A percentile compares a stretch with the other conserved stretches of the same genome.
Evolutionary conservation across 2,797 vertebrate species (phyloP).

Genomic region (Chiroxiphia lanceolata): DNA sequence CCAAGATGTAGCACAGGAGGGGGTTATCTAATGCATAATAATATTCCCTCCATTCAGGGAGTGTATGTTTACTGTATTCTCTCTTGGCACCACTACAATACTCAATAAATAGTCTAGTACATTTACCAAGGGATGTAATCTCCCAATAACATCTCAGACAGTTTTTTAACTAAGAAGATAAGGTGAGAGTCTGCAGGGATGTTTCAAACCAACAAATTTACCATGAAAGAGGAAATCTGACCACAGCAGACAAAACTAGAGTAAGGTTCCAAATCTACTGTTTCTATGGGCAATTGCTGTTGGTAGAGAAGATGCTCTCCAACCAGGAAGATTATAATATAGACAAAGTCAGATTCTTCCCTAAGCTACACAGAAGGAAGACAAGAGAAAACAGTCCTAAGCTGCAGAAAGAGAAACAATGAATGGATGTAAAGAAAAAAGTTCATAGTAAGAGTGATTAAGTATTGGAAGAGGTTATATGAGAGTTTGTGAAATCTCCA

Average conservation of each 20-base stretch:
- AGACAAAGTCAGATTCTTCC: not conserved
- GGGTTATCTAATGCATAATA: accelerated
- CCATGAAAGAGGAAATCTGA: not conserved
- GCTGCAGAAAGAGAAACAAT: not conserved
- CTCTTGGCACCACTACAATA: not conserved
- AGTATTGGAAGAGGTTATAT: not conserved
- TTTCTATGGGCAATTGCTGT: not conserved
- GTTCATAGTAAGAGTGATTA: not conserved
- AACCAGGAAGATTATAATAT: not conserved
- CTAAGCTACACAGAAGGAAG: not conserved
- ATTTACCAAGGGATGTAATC: not conserved
- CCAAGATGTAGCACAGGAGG: not conserved
- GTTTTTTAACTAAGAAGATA: not conserved
- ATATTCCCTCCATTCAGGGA: not conserved
- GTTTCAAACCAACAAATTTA: not conserved
- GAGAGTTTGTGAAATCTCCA: not conserved
- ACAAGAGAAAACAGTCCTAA: not conserved
- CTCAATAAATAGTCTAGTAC: not conserved
- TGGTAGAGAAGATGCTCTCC: not conserved
- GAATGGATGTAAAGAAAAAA: not conserved
- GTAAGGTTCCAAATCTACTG: not conserved
- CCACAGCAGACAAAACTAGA: not conserved
- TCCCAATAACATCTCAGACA: not conserved
- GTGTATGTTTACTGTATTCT: not conserved
- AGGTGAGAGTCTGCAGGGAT: not conserved